Conservation (phyloP, 2,113 vertebrate genomes). For the Abramis brama region DNA sequence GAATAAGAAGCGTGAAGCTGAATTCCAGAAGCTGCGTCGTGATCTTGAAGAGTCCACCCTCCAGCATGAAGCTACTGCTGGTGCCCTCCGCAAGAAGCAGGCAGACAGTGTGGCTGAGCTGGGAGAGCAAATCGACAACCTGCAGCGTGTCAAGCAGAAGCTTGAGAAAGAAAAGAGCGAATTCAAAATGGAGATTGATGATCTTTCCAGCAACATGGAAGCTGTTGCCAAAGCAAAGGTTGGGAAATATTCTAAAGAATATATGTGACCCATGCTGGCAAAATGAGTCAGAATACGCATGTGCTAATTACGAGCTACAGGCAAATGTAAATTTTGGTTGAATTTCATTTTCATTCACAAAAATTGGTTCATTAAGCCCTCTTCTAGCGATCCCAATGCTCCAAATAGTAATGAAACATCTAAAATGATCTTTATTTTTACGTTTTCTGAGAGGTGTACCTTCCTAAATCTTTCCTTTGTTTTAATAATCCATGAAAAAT, state of each 20-base stretch:
- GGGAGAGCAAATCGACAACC: constrained; percentile 48
- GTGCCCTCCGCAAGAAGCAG: constrained; percentile 61
- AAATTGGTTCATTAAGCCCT: no score
- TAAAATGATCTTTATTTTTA: no score
- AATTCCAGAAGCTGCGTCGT: constrained; percentile 62
- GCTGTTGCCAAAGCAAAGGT: constrained; percentile 20
- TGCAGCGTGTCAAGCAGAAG: constrained; percentile 52
- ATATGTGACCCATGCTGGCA: no score
- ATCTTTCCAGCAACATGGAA: not conserved
- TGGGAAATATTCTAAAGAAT: constrained; percentile 34
- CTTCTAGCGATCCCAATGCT: no score
- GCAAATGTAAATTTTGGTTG: no score
- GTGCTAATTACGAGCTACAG: no score
- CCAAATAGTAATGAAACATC: no score
- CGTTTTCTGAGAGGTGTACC: no score
- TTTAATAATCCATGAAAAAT: no score
- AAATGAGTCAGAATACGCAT: no score
- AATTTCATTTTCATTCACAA: no score
- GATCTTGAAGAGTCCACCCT: constrained; percentile 61
- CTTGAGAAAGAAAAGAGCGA: constrained; percentile 51
- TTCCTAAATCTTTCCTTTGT: no score
- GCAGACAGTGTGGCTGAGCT: constrained; percentile 44
- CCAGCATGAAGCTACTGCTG: constrained; percentile 62
- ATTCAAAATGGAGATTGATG: constrained; percentile 46
- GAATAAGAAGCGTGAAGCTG: constrained; percentile 56